Evolutionary conservation across 2,888 invertebrate species (phyloP), one percentile per base, ranked within the genome.

Genomic region (Phymatocera aterrima): DNA sequence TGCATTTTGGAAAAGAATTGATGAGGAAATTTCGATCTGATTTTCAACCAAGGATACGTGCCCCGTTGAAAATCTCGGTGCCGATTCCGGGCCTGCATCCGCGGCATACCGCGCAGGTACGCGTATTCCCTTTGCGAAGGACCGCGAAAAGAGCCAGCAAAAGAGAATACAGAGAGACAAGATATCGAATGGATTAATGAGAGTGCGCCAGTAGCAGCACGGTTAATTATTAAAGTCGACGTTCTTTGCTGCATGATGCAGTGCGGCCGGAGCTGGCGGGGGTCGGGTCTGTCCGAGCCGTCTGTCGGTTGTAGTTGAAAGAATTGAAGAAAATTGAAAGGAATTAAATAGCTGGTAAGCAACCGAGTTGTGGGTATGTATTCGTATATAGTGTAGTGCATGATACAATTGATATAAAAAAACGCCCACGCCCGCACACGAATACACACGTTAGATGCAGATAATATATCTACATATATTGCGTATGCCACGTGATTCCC

Each of bases 291-390:
- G n/a, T n/a, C n/a, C 78, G 81, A 78, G 85, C 85, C 86, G 85
- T 87, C 88, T 81, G 87, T 85, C 84, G 89, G 46, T 51, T 34
- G 21, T 54, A 87, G 31, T 34, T 48, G 31, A 12, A 51, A 31
- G 34, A 72, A 51, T 72, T 72, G 72, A 28, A 72, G 54, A 64
- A 61, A 79, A 68, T 79, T 77, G 37, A 24, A 54, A 54, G n/a
- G 79, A 80, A 82, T 82, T 79, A 70, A 80, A 80, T 80, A 61
- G 81, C 79, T 80, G 79, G 43, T n/a, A 12, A 57, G 51, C 72
- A 5, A 34, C 31, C 51, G 12, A 51, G 72, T 72, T n/a, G n/a
- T n/a, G n/a, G n/a, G n/a, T n/a, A n/a, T n/a, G n/a, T n/a, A n/a
- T n/a, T n/a, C n/a, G n/a, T n/a, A n/a, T n/a, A n/a, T n/a, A n/a